Evolutionary conservation across 1,140 invertebrate species (phyloP), one percentile per base, ranked within the genome.

Genomic region (Helicoverpa zea): DNA sequence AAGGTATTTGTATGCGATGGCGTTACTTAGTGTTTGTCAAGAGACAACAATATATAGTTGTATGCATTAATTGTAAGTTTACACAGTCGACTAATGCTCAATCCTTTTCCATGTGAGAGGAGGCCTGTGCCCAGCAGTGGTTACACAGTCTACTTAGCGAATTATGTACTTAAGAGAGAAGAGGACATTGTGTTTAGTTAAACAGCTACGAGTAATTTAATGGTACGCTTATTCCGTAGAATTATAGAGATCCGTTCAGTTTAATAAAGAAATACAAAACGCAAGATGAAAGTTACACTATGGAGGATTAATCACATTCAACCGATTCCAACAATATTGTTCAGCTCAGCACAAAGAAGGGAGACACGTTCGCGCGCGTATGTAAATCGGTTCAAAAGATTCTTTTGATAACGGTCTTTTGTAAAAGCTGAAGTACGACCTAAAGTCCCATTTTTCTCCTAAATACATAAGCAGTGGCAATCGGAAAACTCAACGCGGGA

Each of bases 401-500:
- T 86, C 81, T 83, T 87, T 86, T 81, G 83, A 84, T 86, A 87
- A 82, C 80, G 59, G 79, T 83, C 80, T 74, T 85, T 86, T 86
- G 80, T 90, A 86, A 81, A 81, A 74, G 52, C 84, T 86, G 79
- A 86, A 81, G 64, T 79, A 86, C 78, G 80, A 87, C 81, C 84
- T 79, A 61, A 76, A 85, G 77, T 83, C 83, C 84, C 84, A 88
- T 88, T 87, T 88, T 87, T 86, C 89, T 87, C 81, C 64, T 89
- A 89, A 91, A 91, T 89, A 89, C 89, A 89, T 89, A 91, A 92
- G 89, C 87, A 90, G 78, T 85, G 85, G 86, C 87, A 91, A 92
- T 88, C 87, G 88, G 86, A 87, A 87, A 89, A 87, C 86, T 86
- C 83, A 47, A 81, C 81, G 79, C 82, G 83, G 86, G 88, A 90